Evolutionary conservation across 2,797 vertebrate species (phyloP).

Genomic region (Enteromius anoplus): DNA sequence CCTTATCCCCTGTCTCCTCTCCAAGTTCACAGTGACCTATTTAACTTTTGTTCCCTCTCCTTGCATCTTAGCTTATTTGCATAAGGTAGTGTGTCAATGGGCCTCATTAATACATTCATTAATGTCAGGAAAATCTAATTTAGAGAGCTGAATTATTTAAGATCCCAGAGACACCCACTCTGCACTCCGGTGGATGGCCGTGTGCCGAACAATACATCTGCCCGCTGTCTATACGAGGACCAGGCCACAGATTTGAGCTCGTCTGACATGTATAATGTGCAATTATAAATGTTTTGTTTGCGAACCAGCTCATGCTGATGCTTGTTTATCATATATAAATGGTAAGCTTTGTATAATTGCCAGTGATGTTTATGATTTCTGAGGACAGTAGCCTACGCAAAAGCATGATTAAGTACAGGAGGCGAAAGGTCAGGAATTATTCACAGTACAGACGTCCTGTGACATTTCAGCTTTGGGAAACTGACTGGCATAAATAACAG

Average conservation of each 20-base stretch:
- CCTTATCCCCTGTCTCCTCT: constrained; percentile 55
- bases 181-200: constrained; percentile 34
- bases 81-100: constrained; percentile 65
- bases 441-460: constrained; percentile 35
- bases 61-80: constrained; percentile 61
- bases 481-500: constrained; percentile 37
- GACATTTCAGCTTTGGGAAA: constrained; percentile 45
- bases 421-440: constrained; percentile 55
- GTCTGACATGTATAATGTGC: constrained; percentile 21
- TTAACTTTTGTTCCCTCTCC: constrained; percentile 60
- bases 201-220: constrained; percentile 11
- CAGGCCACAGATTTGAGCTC: neutral
- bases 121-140: constrained; percentile 68
- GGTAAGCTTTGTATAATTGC: constrained; percentile 49
- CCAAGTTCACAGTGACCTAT: constrained; percentile 62
- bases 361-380: constrained; percentile 32
- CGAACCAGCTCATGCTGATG: constrained; percentile 29
- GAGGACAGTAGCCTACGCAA: constrained; percentile 29
- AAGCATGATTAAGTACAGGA: constrained; percentile 38
- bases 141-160: constrained; percentile 68
- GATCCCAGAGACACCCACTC: constrained; percentile 60
- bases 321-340: constrained; percentile 47
- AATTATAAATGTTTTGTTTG: constrained; percentile 14
- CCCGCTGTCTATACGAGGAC: neutral
- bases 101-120: constrained; percentile 70